Evolutionary conservation across 2,888 invertebrate species (phyloP).

Genomic region (Oasisia sp.): DNA sequence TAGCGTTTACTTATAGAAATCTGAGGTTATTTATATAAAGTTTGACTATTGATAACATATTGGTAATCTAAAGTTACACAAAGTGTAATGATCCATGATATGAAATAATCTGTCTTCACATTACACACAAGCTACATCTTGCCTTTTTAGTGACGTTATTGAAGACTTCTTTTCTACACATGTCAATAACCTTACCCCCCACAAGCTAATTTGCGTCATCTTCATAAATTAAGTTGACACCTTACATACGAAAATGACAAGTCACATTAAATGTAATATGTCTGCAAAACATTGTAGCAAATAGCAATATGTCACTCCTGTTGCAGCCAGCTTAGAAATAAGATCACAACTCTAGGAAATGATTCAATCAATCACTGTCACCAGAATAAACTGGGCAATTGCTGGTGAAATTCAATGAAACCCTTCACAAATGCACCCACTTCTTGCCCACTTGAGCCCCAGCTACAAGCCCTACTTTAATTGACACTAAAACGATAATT

Average conservation of each 20-base stretch:
- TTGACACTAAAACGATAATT: slow-evolving; percentile 5
- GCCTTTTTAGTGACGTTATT: neutral
- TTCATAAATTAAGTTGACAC: neutral
- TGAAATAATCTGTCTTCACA: neutral
- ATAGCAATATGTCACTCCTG: no score
- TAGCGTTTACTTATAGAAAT: no score
- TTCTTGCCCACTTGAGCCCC: neutral
- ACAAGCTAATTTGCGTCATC: neutral
- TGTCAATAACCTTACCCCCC: neutral
- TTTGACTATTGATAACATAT: no score
- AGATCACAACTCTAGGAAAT: neutral
- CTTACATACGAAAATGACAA: neutral
- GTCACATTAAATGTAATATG: neutral
- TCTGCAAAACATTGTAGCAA: neutral
- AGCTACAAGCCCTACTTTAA: neutral
- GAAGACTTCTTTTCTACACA: neutral
- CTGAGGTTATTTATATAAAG: no score
- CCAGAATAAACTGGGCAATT: neutral
- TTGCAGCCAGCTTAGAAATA: neutral
- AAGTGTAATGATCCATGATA: no score
- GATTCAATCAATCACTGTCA: neutral
- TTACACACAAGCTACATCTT: neutral
- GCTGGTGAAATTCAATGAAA: neutral
- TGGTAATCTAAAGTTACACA: no score
- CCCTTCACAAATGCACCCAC: neutral